These are phyloP conservation scores for Scaptomyza montana DNA, from an alignment of 1,140 invertebrate genomes.

Conservation along the genomic window DNA sequence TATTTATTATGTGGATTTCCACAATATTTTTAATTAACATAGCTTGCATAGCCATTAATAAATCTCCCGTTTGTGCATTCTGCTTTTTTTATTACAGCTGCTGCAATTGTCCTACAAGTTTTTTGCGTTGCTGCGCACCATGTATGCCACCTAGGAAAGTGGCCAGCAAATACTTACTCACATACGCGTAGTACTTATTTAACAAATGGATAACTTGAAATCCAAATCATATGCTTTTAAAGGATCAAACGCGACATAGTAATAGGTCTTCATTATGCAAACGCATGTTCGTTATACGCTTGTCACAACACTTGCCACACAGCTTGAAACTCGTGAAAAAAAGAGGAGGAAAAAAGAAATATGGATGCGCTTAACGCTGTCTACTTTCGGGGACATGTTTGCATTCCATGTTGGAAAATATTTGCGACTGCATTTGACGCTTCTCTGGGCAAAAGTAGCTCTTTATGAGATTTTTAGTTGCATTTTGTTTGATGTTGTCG, in stretches of 20 bases:
- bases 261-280: slow-evolving; percentile 61
- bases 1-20: not conserved
- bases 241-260: slow-evolving; percentile 45
- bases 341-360: slow-evolving; percentile 1
- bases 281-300: slow-evolving; percentile 50
- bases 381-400: slow-evolving; percentile 31
- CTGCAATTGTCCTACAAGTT: slow-evolving; percentile 73
- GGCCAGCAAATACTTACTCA: slow-evolving; percentile 1
- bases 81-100: slow-evolving; percentile 43
- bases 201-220: slow-evolving; percentile 19
- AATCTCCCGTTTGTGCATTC: not conserved
- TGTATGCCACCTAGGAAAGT: slow-evolving; percentile 61
- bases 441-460: slow-evolving; percentile 52
- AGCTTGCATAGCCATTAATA: not conserved
- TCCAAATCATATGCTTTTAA: slow-evolving; percentile 57
- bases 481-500: slow-evolving; percentile 2
- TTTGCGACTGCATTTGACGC: slow-evolving; percentile 57
- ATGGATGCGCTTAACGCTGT: slow-evolving; percentile 1
- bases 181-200: not conserved
- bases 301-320: slow-evolving; percentile 16
- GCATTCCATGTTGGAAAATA: slow-evolving; percentile 32
- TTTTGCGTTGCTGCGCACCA: slow-evolving; percentile 69
- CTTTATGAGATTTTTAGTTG: slow-evolving; percentile 59
- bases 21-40: not conserved
- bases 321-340: slow-evolving; percentile 2